These are phyloP conservation scores for Eurytoma californica DNA, from an alignment of 2,888 invertebrate species.

Conservation along the genomic window DNA sequence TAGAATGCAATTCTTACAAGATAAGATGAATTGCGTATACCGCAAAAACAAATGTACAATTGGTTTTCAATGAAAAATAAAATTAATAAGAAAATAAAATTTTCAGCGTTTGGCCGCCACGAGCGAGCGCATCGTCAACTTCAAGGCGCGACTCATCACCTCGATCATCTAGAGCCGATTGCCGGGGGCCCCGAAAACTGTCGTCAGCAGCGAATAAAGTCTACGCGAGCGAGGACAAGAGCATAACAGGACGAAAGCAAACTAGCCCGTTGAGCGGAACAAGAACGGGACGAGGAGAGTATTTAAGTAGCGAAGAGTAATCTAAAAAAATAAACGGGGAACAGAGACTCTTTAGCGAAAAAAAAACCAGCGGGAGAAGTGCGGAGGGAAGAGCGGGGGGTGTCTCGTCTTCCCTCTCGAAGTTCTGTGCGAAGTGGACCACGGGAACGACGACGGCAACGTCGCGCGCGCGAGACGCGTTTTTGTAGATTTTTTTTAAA, in stretches of 20 bases:
- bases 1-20: too few relatives aligned
- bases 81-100: too few relatives aligned
- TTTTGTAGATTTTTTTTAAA: background rate
- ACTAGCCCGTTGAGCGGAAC: background rate
- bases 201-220: slow-evolving; percentile 6
- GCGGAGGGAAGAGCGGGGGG: background rate
- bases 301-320: background rate
- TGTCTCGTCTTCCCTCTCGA: slow-evolving; percentile 20
- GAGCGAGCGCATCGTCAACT: slow-evolving; percentile 93
- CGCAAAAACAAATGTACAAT: too few relatives aligned
- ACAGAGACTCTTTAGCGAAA: slow-evolving; percentile 18
- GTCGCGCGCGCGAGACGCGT: slow-evolving; percentile 38
- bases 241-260: slow-evolving; percentile 45
- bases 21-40: too few relatives aligned
- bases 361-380: background rate
- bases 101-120: slow-evolving; percentile 88
- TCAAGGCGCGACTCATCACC: slow-evolving; percentile 93
- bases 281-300: background rate
- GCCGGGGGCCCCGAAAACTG: background rate
- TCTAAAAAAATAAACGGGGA: background rate
- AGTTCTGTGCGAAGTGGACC: slow-evolving; percentile 55
- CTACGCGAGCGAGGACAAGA: slow-evolving; percentile 20
- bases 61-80: too few relatives aligned
- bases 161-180: slow-evolving; percentile 84
- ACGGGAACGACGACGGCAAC: slow-evolving; percentile 71